A percentile compares a stretch with the other conserved stretches of the same genome.
Evolutionary conservation across 2,797 vertebrate species (phyloP).

Genomic region (Peromyscus melanophrys): DNA sequence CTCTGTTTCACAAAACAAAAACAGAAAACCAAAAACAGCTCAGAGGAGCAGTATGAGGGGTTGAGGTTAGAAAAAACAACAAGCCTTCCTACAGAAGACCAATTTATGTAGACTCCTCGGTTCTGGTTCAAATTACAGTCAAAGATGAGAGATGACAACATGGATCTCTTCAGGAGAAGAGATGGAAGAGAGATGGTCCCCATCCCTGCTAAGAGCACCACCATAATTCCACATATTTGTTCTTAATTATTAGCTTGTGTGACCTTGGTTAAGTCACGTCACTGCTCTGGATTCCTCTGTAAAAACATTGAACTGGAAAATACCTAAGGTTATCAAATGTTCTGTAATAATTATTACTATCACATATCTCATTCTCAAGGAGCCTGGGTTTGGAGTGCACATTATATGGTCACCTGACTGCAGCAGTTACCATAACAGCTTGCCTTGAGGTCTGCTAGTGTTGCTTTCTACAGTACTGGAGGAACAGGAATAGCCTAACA

Average conservation of each 20-base stretch:
- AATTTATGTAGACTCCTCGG: not conserved
- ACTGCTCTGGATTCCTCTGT: not conserved
- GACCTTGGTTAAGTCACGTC: not conserved
- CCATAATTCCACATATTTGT: not conserved
- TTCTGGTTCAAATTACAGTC: not conserved
- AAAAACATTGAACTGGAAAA: conserved; percentile 10
- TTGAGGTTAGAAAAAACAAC: not conserved
- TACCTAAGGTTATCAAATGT: not conserved
- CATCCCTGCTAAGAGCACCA: not conserved
- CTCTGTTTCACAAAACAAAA: not conserved
- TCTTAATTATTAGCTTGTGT: not conserved
- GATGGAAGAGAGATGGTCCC: not conserved
- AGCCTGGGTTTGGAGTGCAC: conserved; percentile 3
- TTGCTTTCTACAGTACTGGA: not conserved
- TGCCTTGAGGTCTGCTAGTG: not conserved
- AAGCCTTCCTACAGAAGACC: not conserved
- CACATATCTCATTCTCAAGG: not conserved
- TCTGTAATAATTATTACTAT: not conserved
- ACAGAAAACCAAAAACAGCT: not conserved
- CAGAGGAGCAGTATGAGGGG: not conserved
- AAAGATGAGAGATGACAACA: not conserved
- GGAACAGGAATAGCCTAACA: not conserved
- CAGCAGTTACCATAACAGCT: not conserved
- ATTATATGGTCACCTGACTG: not conserved
- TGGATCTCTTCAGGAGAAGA: not conserved